Conservation (phyloP, 2,888 invertebrate genomes). For the Lacanobia wlatinum region DNA sequence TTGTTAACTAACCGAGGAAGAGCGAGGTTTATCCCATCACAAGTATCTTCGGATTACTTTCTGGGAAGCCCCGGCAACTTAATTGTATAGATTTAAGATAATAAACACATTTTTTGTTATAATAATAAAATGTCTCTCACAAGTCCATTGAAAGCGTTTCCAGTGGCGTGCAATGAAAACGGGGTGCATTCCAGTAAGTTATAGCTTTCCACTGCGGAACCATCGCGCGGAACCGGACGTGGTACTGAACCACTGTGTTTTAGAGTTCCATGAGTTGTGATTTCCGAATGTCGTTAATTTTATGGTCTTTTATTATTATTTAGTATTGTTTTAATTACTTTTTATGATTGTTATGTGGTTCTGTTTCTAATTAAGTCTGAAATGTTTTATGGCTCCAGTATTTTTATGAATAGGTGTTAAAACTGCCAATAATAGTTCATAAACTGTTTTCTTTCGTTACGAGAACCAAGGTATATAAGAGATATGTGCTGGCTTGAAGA, state of each 20-base stretch:
- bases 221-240: conserved; percentile 25
- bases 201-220: conserved; percentile 38
- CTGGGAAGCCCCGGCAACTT: too few species aligned
- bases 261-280: conserved; percentile 26
- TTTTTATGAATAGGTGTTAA: neutral
- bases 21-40: too few species aligned
- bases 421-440: neutral
- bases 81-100: too few species aligned
- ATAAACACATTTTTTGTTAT: too few species aligned
- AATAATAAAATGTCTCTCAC: conserved; percentile 1
- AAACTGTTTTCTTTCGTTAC: too few species aligned
- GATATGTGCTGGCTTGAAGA: too few species aligned
- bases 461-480: too few species aligned
- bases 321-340: neutral
- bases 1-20: too few species aligned
- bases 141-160: conserved; percentile 4
- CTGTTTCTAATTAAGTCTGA: neutral
- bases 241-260: conserved; percentile 8
- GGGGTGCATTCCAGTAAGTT: conserved; percentile 37
- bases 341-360: neutral
- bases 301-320: neutral
- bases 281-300: conserved; percentile 5
- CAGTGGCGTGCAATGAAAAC: conserved; percentile 21
- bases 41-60: too few species aligned
- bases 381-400: neutral